A percentile compares a stretch with the other conserved stretches of the same genome.
Evolutionary conservation across 1,140 invertebrate genomes (phyloP).

Genomic region (Frieseomelitta varia): DNA sequence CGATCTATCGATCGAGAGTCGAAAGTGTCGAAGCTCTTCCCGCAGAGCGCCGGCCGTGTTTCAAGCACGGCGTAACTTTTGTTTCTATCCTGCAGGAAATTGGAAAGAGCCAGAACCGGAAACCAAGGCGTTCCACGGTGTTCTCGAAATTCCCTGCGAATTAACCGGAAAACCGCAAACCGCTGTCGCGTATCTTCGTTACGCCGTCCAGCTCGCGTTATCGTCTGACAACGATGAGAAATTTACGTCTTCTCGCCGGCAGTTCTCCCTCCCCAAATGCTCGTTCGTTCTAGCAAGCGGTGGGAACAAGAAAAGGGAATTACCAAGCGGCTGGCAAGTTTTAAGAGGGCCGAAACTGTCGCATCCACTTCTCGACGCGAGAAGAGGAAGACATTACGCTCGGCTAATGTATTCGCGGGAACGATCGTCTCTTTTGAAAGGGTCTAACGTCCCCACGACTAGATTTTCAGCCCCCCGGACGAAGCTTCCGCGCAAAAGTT

Average conservation of each 20-base stretch:
- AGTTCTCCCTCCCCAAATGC: too few species aligned
- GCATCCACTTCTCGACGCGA: background rate
- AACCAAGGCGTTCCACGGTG: background rate
- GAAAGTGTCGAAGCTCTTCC: background rate
- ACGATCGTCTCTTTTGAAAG: background rate
- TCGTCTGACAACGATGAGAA: conserved; percentile 10
- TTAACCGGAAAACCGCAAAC: conserved; percentile 45
- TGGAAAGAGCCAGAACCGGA: conserved; percentile 6
- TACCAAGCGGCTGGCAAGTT: background rate
- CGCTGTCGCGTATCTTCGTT: conserved; percentile 11
- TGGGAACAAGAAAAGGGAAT: background rate
- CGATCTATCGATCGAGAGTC: background rate
- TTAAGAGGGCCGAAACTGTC: background rate
- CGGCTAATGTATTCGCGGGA: background rate
- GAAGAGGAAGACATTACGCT: background rate
- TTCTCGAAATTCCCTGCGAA: conserved; percentile 37
- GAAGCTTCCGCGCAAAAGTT: background rate
- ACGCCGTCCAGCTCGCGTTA: conserved; percentile 2
- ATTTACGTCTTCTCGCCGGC: background rate
- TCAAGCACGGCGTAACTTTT: conserved; percentile 25
- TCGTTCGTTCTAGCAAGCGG: background rate
- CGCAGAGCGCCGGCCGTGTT: background rate
- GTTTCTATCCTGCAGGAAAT: conserved; percentile 44
- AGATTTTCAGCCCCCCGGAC: background rate
- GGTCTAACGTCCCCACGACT: background rate